Evolutionary conservation across 2,113 vertebrate species (phyloP).

Genomic region (Caloenas nicobarica): DNA sequence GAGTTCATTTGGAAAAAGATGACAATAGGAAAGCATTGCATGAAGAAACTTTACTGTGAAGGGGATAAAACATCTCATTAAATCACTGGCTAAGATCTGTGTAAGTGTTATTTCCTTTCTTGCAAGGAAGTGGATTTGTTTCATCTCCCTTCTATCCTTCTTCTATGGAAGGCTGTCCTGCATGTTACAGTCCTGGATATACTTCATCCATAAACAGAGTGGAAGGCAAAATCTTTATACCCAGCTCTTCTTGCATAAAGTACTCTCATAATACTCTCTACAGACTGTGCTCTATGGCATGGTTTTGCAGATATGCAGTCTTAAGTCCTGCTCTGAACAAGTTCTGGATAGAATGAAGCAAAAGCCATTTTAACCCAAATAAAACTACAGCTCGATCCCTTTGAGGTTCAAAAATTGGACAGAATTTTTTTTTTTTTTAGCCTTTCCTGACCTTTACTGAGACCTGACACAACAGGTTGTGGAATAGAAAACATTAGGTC

Average conservation of each 20-base stretch:
- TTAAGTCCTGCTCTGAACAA: neutral
- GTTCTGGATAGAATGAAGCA: neutral
- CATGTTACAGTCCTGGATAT: neutral
- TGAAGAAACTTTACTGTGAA: neutral
- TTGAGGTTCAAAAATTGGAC: neutral
- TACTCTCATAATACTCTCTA: neutral
- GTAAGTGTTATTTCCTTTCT: neutral
- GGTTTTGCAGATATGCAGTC: neutral
- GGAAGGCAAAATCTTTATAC: neutral
- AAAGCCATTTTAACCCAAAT: neutral
- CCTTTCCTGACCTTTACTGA: neutral
- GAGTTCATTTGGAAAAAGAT: neutral
- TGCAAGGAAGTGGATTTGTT: neutral
- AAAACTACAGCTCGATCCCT: neutral
- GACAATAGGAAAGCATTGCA: neutral
- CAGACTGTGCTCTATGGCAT: neutral
- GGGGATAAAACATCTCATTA: neutral
- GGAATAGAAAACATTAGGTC: neutral
- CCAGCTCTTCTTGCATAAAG: neutral
- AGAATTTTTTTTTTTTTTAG: rapidly evolving
- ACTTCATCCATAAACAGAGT: neutral
- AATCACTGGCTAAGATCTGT: neutral
- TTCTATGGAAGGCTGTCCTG: neutral
- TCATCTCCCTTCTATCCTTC: rapidly evolving
- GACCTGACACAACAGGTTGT: neutral